These are phyloP conservation scores for Drosophila tripunctata DNA, from an alignment of 2,888 invertebrate genomes.

Conservation along the genomic window DNA sequence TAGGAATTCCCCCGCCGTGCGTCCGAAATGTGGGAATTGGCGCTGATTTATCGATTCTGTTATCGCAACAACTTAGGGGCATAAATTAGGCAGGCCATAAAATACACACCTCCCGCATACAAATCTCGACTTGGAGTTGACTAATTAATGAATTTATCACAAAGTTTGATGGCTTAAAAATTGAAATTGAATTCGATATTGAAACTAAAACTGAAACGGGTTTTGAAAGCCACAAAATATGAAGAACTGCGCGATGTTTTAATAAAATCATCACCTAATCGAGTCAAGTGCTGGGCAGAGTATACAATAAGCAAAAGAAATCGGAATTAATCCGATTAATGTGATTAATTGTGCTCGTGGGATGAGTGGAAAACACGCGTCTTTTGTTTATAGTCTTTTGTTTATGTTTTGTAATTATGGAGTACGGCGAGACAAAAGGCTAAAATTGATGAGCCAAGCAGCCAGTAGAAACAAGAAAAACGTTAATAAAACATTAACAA, in stretches of 20 bases:
- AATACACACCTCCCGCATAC: constrained; percentile 40
- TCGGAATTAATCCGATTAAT: constrained; percentile 64
- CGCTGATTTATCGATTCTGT: constrained; percentile 34
- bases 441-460: constrained; percentile 6
- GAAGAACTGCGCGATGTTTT: constrained; percentile 25
- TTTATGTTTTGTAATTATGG: constrained; percentile 20
- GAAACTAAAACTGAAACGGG: neutral
- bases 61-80: constrained; percentile 16
- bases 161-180: constrained; percentile 35
- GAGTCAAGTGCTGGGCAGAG: constrained; percentile 33
- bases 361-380: constrained; percentile 24
- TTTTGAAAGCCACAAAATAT: neutral
- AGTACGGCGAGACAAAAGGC: neutral
- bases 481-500: constrained; percentile 31
- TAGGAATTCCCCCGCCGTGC: neutral
- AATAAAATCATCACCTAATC: constrained; percentile 70
- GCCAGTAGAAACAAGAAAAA: too few relatives aligned
- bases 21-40: constrained; percentile 4
- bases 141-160: constrained; percentile 67
- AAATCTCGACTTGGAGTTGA: constrained; percentile 20
- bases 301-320: constrained; percentile 14
- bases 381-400: constrained; percentile 46
- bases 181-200: too few relatives aligned
- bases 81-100: constrained; percentile 49
- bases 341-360: constrained; percentile 63